These are phyloP conservation scores for Triplophysa rosa DNA, from an alignment of 2,113 vertebrate species.

Conservation along the genomic window DNA sequence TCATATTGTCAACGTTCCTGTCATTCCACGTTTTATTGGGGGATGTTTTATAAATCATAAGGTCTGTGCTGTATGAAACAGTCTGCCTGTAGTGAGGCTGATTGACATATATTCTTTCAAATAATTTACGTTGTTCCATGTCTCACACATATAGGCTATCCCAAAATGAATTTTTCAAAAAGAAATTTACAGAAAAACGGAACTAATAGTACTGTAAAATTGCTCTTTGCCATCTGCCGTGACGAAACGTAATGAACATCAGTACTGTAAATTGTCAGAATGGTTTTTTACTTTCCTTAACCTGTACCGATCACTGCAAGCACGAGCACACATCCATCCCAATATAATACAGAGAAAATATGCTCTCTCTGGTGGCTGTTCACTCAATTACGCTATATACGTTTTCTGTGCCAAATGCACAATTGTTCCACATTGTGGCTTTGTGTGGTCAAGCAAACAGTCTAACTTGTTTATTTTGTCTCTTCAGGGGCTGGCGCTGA, in stretches of 20 bases:
- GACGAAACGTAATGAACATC: not conserved
- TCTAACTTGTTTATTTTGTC: slow-evolving; percentile 36
- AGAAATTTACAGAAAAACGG: slow-evolving; percentile 13
- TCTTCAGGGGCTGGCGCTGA: not conserved
- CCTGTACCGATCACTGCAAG: not conserved
- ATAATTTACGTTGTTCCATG: slow-evolving; percentile 1
- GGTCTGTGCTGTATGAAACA: not conserved
- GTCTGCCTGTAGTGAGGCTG: slow-evolving; percentile 1
- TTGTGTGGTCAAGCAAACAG: slow-evolving; percentile 10
- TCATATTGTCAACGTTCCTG: not conserved
- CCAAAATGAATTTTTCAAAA: slow-evolving; percentile 2
- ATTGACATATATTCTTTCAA: slow-evolving; percentile 7
- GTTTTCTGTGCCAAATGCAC: slow-evolving; percentile 2
- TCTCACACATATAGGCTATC: slow-evolving; percentile 9
- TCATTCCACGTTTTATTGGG: not conserved
- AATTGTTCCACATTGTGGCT: slow-evolving; percentile 22
- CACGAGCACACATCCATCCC: slow-evolving; percentile 6
- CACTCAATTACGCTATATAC: slow-evolving; percentile 22
- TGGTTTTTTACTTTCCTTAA: not conserved
- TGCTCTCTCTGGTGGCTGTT: slow-evolving; percentile 11
- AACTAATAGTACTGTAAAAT: slow-evolving; percentile 8
- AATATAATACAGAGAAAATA: slow-evolving; percentile 14
- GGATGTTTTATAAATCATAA: not conserved
- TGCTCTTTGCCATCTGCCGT: slow-evolving; percentile 19
- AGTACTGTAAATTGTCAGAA: not conserved